Evolutionary conservation across 2,797 vertebrate genomes (phyloP), one percentile per base, ranked within the genome.

Genomic region (Melopsittacus undulatus): DNA sequence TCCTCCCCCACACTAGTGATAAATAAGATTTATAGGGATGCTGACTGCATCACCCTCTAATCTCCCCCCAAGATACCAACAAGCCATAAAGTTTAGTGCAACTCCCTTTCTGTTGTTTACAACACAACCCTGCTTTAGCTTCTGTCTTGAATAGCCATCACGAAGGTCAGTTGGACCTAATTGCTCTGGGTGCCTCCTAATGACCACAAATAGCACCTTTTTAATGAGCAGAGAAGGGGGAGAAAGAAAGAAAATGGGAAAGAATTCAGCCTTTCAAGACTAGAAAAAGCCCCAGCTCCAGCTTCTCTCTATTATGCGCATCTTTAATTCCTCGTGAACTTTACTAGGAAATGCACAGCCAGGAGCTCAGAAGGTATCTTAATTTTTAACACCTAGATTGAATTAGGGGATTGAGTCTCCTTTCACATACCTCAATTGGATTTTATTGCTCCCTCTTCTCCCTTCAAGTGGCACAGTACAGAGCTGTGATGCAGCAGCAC

Each of bases 71-170:
- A 95, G 95, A 97, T 92, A 95, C 96, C 97, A 91, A 94, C 94
- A 94, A 85, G 96, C 94, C 97, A 97, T 97, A 97, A 97, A 97
- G 86, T 96, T 95, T 93, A 89, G 97, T 98, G 98, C 97, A 97
- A 94, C 57, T 93, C 92, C 92, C 89, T 86, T 88, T 93, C 89
- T 96, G 96, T 66, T 96, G 97, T 98, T 98, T 98, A 97, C 95
- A 98, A 97, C 78, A 80, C 96, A 97, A 96, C 93, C 97, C 90
- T 83, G 96, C 97, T 96, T 93, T 95, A 96, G 98, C 98, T 98
- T 98, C 97, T 98, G 98, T 98, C 98, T 98, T 98, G 97, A 98
- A 98, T 98, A 98, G 97, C 97, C 90, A 98, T 98, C 98, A 98
- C 91, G 97, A 97, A 97, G 97, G 97, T 97, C 96, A 97, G 96